These are phyloP conservation scores for Notodonta ziczac DNA, from an alignment of 2,888 invertebrate species.

Conservation along the genomic window DNA sequence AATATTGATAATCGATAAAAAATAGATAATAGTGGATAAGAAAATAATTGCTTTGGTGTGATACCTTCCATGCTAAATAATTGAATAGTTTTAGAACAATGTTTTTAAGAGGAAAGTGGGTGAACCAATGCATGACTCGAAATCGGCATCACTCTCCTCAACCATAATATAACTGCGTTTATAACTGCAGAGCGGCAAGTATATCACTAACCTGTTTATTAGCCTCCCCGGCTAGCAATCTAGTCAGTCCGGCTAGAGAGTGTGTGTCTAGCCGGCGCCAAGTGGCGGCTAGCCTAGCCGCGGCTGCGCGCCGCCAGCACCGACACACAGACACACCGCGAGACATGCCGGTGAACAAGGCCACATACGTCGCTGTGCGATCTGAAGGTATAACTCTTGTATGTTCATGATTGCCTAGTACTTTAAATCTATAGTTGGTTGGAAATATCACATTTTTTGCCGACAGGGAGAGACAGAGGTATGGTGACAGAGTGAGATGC, in stretches of 20 bases:
- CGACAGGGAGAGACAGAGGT: too few species aligned
- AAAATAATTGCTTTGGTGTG: too few species aligned
- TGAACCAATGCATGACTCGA: too few species aligned
- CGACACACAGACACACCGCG: conserved; percentile 50
- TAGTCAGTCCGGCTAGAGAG: conserved; percentile 45
- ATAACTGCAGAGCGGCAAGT: not conserved
- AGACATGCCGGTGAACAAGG: conserved; percentile 55
- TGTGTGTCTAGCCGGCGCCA: conserved; percentile 50
- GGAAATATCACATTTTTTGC: too few species aligned
- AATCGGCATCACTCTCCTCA: too few species aligned
- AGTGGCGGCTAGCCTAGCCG: conserved; percentile 46
- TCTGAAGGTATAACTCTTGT: conserved; percentile 36
- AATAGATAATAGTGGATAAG: too few species aligned
- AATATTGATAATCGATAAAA: too few species aligned
- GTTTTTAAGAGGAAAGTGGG: too few species aligned
- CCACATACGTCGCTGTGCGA: conserved; percentile 58
- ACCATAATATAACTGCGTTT: too few species aligned
- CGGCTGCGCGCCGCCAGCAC: conserved; percentile 61
- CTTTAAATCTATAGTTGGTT: not conserved
- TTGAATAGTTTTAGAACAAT: too few species aligned
- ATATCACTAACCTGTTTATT: conserved; percentile 44
- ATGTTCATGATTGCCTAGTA: conserved; percentile 3
- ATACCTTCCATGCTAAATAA: too few species aligned
- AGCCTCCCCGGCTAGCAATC: conserved; percentile 50
- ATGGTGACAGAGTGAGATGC: too few species aligned